Percentiles rank a stretch among this genome's conserved stretches.
Evolutionary conservation across 1,140 invertebrate species (phyloP).

Genomic region (Triops longicaudatus): DNA sequence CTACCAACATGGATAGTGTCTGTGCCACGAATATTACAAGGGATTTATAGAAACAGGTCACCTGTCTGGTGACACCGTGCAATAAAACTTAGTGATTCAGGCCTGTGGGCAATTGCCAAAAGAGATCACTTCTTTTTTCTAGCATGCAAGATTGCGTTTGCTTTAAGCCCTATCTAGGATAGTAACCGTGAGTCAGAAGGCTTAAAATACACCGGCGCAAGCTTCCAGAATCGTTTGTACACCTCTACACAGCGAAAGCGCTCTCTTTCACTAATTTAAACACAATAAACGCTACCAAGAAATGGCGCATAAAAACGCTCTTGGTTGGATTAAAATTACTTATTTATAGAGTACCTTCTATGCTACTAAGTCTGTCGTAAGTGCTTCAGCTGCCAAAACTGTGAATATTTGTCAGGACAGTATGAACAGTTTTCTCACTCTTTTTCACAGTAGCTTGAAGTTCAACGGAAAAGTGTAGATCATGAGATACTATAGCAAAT

Average conservation of each 20-base stretch:
- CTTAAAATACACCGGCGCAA: background rate
- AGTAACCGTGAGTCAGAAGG: slow-evolving; percentile 10
- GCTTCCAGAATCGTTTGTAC: background rate
- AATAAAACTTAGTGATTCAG: background rate
- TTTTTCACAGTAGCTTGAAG: too few relatives aligned
- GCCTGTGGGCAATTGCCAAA: background rate
- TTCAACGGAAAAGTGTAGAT: too few relatives aligned
- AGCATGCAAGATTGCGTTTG: background rate
- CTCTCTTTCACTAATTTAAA: background rate
- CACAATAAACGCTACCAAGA: background rate
- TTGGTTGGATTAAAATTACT: too few relatives aligned
- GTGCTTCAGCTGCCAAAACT: too few relatives aligned
- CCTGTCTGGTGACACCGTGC: background rate
- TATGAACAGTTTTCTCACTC: too few relatives aligned
- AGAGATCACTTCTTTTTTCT: background rate
- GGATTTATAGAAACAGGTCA: background rate
- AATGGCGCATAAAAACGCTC: background rate
- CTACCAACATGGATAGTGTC: background rate
- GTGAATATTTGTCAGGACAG: too few relatives aligned
- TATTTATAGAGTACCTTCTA: too few relatives aligned
- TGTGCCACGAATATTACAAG: too few relatives aligned
- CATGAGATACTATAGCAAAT: too few relatives aligned
- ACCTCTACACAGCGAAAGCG: background rate
- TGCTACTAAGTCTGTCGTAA: too few relatives aligned
- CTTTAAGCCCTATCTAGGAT: background rate